Evolutionary conservation across 2,113 vertebrate species (phyloP).

Genomic region (Neotragus moschatus): DNA sequence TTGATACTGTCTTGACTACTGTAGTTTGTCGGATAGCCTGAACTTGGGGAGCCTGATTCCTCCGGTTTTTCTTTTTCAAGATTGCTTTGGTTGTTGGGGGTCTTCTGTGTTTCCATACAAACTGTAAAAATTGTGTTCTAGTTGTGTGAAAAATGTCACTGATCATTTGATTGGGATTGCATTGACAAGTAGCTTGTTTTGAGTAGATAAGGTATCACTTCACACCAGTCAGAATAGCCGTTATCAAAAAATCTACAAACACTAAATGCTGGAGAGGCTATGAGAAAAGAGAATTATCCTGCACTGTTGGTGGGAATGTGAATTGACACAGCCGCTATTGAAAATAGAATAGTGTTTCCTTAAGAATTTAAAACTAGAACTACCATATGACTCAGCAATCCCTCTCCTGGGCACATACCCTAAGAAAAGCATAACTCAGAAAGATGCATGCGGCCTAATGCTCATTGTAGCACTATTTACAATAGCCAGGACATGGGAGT

Average conservation of each 20-base stretch:
- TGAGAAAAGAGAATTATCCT: not conserved
- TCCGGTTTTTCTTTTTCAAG: not conserved
- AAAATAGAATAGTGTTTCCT: not conserved
- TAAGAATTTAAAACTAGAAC: not conserved
- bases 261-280: not conserved
- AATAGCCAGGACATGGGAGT: not conserved
- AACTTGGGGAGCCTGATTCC: not conserved
- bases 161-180: not conserved
- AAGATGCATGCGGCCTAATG: not conserved
- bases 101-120: not conserved
- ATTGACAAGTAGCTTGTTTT: not conserved
- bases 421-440: not conserved
- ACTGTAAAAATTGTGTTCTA: not conserved
- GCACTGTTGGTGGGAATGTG: not conserved
- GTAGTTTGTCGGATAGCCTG: not conserved
- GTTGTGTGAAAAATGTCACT: not conserved
- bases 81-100: not conserved
- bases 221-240: not conserved
- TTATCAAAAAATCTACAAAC: not conserved
- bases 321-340: not conserved
- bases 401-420: not conserved
- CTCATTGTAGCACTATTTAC: not conserved
- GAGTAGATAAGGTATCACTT: not conserved
- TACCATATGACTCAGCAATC: not conserved
- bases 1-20: not conserved